Evolutionary conservation across 1,140 invertebrate genomes (phyloP), one percentile per base, ranked within the genome.

Genomic region (Globodera rostochiensis): DNA sequence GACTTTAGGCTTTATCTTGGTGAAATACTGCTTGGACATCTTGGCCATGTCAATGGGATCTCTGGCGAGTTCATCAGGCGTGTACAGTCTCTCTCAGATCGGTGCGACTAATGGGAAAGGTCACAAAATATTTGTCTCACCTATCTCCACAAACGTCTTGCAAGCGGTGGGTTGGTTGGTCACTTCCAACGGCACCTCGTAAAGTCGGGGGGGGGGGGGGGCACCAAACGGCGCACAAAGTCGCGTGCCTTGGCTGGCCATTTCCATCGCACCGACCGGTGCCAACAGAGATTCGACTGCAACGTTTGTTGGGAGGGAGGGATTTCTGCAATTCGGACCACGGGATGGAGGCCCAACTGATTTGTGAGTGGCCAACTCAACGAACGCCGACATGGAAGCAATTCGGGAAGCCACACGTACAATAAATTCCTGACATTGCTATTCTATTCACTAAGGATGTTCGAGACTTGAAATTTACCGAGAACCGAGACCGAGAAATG

Each of bases 1-100:
- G 0, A 89, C 79, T 69, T 82, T 83, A 15, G 86, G 66, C 15
- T 81, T 64, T 36, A 90, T 77, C 21, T 82, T 66, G 7, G 86
- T 81, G 53, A 74, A 53, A 70, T 90, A 89, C 45, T 81, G 73
- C 21, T 83, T 11, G 8, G 87, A 86, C 21, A 85, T 69, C 47
- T 85, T 84, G 47, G 86, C 80, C 3, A 84, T n/a, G 66, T 90
- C 85, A 7, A 86, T 50, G n/a, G 86, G 82, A 45, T 89, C 86
- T 25, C 77, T 75, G 19, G 70, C 46, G 21, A 87, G 36, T 66
- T 89, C 87, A 19, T 85, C 74, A 1, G 36, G 19, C n/a, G 78
- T 53, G 25, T 82, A 60, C 11, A 88, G 47, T 21, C 79, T n/a
- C n/a, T n/a, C n/a, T 77, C 21, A 87, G 49, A 60, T 88, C 85